phyloP scores from a whole-genome alignment of 1,140 invertebrate genomes.

The Drosophila pseudoananassae region DNA sequence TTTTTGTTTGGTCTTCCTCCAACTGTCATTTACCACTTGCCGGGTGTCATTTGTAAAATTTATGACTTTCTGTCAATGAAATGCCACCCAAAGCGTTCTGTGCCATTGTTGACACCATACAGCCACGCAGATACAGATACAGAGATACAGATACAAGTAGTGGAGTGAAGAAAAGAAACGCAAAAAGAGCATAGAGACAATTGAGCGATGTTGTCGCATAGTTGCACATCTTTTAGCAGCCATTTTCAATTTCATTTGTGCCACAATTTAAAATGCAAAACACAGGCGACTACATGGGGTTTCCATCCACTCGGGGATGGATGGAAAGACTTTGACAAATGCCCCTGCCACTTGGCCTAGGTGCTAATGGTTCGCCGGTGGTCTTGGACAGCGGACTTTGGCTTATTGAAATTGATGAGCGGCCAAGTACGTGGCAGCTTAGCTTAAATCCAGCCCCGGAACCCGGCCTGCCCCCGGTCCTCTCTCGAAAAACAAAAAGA shows the following conservation, averaged over 20 bases:
- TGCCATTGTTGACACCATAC: constrained; percentile 73
- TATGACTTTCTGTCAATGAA: constrained; percentile 79
- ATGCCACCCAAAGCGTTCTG: constrained; percentile 69
- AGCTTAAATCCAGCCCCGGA: constrained; percentile 69
- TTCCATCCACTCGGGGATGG: background rate
- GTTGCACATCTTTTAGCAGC: constrained; percentile 76
- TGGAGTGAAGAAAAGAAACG: constrained; percentile 4
- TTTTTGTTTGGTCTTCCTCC: background rate
- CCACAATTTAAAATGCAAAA: constrained; percentile 80
- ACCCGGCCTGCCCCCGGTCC: constrained; percentile 8
- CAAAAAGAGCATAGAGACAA: constrained; percentile 25
- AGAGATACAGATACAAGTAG: constrained; percentile 1
- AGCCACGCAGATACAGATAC: constrained; percentile 25
- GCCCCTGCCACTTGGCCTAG: constrained; percentile 60
- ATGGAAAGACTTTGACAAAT: constrained; percentile 70
- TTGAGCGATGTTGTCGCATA: constrained; percentile 64
- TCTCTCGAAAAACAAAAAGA: background rate
- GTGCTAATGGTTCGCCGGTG: constrained; percentile 72
- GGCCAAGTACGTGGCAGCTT: constrained; percentile 79
- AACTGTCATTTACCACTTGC: constrained; percentile 63
- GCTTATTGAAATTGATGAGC: constrained; percentile 81
- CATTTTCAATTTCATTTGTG: constrained; percentile 80
- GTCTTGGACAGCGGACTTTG: constrained; percentile 29
- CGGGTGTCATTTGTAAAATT: constrained; percentile 73
- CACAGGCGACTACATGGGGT: constrained; percentile 54